phyloP scores from a whole-genome alignment of 2,113 vertebrate species.

The Ceratotherium simum region DNA sequence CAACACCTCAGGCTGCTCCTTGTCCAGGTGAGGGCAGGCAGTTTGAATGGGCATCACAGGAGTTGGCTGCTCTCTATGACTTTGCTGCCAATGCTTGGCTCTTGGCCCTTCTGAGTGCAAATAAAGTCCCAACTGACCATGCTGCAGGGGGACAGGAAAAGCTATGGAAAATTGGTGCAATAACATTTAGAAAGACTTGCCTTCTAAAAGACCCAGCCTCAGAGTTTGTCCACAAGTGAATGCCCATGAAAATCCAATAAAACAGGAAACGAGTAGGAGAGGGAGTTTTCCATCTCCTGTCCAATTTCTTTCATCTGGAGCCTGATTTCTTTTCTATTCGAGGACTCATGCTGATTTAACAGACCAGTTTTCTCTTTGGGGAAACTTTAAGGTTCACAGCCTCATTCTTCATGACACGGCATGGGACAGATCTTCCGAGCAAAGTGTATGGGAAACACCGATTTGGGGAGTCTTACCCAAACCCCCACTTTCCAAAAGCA shows the following conservation, averaged over 20 bases:
- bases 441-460: background rate
- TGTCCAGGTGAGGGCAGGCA: background rate
- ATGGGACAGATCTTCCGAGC: background rate
- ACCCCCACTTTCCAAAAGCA: background rate
- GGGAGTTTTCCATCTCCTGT: background rate
- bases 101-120: background rate
- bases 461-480: background rate
- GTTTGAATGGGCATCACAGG: background rate
- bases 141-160: background rate
- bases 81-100: background rate
- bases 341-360: background rate
- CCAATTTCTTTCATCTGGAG: background rate
- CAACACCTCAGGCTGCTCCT: background rate
- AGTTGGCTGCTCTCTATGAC: background rate
- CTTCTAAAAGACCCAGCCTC: background rate
- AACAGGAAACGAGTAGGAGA: background rate
- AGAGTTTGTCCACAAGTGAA: background rate
- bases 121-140: background rate
- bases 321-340: conserved; percentile 1
- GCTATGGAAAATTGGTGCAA: background rate
- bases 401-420: background rate
- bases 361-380: background rate
- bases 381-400: background rate
- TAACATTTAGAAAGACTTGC: background rate
- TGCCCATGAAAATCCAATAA: background rate